A percentile compares a stretch with the other conserved stretches of the same genome.
phyloP scores from a whole-genome alignment of 2,888 invertebrate genomes.

The Hermaeophaga mercurialis region DNA sequence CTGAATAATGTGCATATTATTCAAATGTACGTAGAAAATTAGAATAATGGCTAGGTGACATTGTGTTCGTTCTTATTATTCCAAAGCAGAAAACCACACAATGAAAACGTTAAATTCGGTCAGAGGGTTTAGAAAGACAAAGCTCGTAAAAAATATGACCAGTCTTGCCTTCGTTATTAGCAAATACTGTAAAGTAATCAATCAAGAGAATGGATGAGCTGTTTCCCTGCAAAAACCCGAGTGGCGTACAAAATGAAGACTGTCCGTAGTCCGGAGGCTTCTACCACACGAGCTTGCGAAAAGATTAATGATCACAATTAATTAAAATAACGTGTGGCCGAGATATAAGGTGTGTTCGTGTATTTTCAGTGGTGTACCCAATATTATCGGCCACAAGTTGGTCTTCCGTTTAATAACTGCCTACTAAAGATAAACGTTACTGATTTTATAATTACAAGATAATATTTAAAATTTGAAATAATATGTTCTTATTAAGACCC shows the following conservation, averaged over 20 bases:
- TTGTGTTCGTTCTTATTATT: no score
- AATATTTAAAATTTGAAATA: no score
- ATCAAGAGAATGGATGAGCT: slow-evolving; percentile 16
- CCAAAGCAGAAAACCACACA: no score
- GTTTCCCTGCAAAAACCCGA: slow-evolving; percentile 11
- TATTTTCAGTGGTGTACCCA: neutral
- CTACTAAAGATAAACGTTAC: no score
- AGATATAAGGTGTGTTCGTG: neutral
- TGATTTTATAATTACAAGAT: no score
- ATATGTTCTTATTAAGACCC: no score
- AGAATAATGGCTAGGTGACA: no score
- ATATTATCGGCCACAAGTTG: neutral
- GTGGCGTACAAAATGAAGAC: slow-evolving; percentile 16
- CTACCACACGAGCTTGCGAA: neutral
- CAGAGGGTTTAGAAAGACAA: no score
- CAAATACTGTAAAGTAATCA: slow-evolving; percentile 13
- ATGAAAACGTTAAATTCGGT: no score
- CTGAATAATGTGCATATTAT: no score
- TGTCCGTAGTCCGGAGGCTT: slow-evolving; percentile 4
- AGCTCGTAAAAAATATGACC: neutral
- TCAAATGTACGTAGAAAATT: no score
- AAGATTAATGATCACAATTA: slow-evolving; percentile 14
- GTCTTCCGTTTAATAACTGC: no score
- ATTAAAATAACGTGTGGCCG: slow-evolving; percentile 7
- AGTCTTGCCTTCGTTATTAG: neutral